Conservation (phyloP, 2,113 vertebrate genomes). For the Phalacrocorax aristotelis region DNA sequence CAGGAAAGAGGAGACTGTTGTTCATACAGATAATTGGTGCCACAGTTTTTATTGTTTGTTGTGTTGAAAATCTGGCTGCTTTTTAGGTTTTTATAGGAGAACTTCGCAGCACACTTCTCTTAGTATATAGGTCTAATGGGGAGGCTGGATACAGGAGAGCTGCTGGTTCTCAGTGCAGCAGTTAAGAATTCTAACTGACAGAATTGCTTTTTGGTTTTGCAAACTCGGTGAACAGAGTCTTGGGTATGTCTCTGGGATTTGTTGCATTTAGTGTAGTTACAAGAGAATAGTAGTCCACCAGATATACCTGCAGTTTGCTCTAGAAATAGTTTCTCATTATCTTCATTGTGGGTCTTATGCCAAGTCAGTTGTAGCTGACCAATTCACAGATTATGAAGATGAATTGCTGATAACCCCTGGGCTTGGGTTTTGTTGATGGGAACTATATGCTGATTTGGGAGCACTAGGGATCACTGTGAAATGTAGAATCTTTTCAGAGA, state of each 20-base stretch:
- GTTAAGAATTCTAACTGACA: background rate
- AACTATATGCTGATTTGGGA: background rate
- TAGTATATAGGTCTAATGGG: background rate
- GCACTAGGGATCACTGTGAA: background rate
- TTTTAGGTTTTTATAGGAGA: background rate
- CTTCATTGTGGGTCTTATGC: background rate
- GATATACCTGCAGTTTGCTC: background rate
- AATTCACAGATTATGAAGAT: background rate
- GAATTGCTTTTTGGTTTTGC: background rate
- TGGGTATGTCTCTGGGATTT: background rate
- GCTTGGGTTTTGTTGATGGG: background rate
- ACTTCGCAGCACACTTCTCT: background rate
- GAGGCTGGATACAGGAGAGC: background rate
- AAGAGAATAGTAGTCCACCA: background rate
- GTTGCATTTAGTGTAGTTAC: background rate
- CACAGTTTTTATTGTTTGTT: background rate
- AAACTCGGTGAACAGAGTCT: background rate
- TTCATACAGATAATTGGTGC: background rate
- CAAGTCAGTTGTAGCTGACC: background rate
- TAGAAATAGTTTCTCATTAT: background rate
- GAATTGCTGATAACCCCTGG: background rate
- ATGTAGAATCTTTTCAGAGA: background rate
- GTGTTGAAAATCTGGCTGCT: background rate
- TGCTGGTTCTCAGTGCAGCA: background rate
- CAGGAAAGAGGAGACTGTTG: background rate